A percentile compares a stretch with the other conserved stretches of the same genome.
These are phyloP conservation scores for Unio delphinus DNA, from an alignment of 2,888 invertebrate species.

Conservation along the genomic window DNA sequence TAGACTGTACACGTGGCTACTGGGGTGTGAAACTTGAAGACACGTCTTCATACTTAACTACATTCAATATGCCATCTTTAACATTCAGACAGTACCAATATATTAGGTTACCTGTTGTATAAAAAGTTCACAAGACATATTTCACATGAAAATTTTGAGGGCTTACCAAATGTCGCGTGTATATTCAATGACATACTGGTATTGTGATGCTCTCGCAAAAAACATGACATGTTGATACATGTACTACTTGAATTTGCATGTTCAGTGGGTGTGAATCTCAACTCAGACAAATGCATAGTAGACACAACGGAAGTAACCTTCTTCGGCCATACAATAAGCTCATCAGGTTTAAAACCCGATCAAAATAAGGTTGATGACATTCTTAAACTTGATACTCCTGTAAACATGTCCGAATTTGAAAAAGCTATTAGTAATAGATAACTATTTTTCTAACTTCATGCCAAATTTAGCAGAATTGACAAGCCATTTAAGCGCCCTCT, in stretches of 20 bases:
- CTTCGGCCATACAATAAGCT: constrained; percentile 12
- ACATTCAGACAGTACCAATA: constrained; percentile 15
- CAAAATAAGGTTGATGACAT: constrained; percentile 11
- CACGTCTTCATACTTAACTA: constrained; percentile 1
- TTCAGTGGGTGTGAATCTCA: constrained; percentile 7
- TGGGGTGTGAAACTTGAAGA: no score
- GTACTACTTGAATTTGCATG: constrained; percentile 6
- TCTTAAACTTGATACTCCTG: neutral
- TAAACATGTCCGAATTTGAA: constrained; percentile 9
- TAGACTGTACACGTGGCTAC: no score
- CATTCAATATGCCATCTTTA: constrained; percentile 18
- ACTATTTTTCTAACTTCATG: no score
- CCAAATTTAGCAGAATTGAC: constrained; percentile 4
- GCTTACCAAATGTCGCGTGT: neutral
- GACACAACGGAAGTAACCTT: constrained; percentile 4
- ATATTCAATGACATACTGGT: no score
- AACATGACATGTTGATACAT: neutral
- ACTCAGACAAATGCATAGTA: constrained; percentile 8
- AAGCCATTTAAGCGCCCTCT: neutral
- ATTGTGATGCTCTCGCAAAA: neutral
- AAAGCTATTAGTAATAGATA: neutral
- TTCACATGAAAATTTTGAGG: constrained; percentile 6
- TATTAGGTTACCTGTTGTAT: constrained; percentile 13
- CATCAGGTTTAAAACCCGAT: constrained; percentile 5
- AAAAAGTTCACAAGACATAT: constrained; percentile 10